These are phyloP conservation scores for Coelopa frigida DNA, from an alignment of 1,140 invertebrate species.

Conservation along the genomic window DNA sequence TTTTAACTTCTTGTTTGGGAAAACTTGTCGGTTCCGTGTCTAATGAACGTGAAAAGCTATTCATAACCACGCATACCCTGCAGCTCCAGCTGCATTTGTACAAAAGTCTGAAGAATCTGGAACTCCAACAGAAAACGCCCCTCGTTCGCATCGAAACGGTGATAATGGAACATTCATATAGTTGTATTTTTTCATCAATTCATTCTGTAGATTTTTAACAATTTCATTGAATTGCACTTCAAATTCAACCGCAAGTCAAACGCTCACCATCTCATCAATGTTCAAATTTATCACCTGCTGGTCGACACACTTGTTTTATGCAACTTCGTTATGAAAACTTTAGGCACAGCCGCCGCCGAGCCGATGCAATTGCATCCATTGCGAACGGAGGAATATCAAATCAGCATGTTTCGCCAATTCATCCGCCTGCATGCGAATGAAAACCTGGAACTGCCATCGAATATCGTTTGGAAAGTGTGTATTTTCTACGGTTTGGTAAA, in stretches of 20 bases:
- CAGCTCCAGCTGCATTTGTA: too few relatives aligned
- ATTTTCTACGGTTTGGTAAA: conserved; percentile 6
- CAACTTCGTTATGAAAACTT: too few relatives aligned
- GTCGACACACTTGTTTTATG: too few relatives aligned
- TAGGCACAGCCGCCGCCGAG: too few relatives aligned
- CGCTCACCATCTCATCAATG: background rate
- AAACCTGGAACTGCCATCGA: background rate
- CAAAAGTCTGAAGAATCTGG: background rate
- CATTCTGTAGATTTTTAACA: conserved; percentile 1
- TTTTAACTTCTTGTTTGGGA: too few relatives aligned
- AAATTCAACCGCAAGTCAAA: background rate
- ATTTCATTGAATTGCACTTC: background rate
- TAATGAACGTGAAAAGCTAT: too few relatives aligned
- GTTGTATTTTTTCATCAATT: background rate
- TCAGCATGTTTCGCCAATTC: conserved; percentile 5
- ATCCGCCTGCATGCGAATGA: background rate
- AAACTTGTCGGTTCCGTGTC: too few relatives aligned
- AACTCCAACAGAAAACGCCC: background rate
- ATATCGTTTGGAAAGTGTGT: conserved; percentile 6
- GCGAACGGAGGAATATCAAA: background rate
- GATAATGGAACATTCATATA: too few relatives aligned
- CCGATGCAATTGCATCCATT: background rate
- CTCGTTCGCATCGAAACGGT: background rate
- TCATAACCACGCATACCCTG: too few relatives aligned
- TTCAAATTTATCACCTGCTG: too few relatives aligned